Evolutionary conservation across 2,888 invertebrate species (phyloP).

Genomic region (Carterocephalus palaemon): DNA sequence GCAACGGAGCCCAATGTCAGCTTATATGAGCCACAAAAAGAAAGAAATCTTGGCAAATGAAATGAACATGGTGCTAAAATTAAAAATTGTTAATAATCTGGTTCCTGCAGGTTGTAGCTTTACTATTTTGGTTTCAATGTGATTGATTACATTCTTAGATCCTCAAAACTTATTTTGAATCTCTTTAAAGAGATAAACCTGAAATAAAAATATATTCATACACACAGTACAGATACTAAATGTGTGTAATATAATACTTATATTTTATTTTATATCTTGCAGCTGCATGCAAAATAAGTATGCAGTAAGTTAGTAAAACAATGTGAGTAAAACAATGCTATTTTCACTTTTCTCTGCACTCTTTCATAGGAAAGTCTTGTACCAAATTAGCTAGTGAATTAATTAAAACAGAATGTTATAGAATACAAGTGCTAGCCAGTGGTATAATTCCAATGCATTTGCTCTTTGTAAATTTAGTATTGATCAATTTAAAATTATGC

Average conservation of each 20-base stretch:
- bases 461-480: too few species aligned
- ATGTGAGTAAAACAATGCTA: too few species aligned
- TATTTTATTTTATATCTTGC: neutral
- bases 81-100: neutral
- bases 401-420: too few species aligned
- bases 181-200: constrained; percentile 6
- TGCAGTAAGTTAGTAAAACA: too few species aligned
- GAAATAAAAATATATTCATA: constrained; percentile 5
- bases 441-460: too few species aligned
- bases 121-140: neutral
- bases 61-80: neutral
- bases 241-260: neutral
- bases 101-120: neutral
- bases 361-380: too few species aligned
- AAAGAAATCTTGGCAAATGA: constrained; percentile 5
- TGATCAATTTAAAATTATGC: too few species aligned
- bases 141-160: neutral
- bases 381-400: too few species aligned
- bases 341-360: too few species aligned
- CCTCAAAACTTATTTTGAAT: constrained; percentile 10
- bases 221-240: too few species aligned
- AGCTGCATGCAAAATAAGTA: constrained; percentile 7
- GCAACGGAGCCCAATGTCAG: neutral
- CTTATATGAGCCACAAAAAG: constrained; percentile 2
- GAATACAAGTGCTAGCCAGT: too few species aligned